Evolutionary conservation across 2,113 vertebrate species (phyloP).

Genomic region (Burhinus bistriatus): DNA sequence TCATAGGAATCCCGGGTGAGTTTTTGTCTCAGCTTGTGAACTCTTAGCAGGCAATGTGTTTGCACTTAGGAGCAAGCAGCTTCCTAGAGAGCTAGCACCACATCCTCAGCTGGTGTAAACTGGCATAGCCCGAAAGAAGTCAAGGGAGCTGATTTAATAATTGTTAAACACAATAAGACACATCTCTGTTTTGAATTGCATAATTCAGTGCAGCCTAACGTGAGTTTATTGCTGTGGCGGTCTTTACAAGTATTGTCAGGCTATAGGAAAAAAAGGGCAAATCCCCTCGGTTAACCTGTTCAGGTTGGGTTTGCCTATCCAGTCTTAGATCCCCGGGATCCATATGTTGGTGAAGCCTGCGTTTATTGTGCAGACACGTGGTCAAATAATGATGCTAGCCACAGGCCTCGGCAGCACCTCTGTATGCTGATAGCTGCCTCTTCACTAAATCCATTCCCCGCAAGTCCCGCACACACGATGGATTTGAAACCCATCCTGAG

Average conservation of each 20-base stretch:
- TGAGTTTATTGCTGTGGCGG: not conserved
- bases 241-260: not conserved
- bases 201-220: not conserved
- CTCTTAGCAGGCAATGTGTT: conserved; percentile 33
- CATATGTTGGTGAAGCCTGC: not conserved
- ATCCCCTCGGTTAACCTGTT: not conserved
- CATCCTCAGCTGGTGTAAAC: not conserved
- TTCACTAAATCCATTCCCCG: not conserved
- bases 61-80: not conserved
- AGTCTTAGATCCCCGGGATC: not conserved
- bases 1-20: not conserved
- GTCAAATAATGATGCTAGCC: not conserved
- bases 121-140: not conserved
- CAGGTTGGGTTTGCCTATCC: not conserved
- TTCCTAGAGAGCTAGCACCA: not conserved
- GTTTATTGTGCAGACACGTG: not conserved
- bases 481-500: not conserved
- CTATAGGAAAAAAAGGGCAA: not conserved
- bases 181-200: not conserved
- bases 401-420: not conserved
- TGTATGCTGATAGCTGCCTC: not conserved
- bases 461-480: rapidly evolving
- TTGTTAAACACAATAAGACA: not conserved
- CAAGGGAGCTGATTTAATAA: not conserved
- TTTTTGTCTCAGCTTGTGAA: not conserved